These are phyloP conservation scores for Salpingus planirostris DNA, from an alignment of 2,888 invertebrate genomes.

Conservation along the genomic window DNA sequence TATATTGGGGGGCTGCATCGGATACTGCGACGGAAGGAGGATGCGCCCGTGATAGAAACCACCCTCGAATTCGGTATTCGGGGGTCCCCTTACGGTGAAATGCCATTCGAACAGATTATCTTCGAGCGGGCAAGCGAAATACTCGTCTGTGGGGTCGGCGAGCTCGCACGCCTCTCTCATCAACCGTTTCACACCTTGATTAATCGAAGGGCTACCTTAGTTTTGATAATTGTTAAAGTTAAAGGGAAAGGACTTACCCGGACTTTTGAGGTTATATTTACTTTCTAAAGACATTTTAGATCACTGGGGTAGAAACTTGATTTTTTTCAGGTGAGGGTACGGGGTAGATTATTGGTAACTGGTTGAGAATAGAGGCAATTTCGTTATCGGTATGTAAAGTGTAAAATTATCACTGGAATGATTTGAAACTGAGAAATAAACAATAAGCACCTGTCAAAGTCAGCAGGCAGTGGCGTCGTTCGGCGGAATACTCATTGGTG, in stretches of 20 bases:
- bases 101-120: slow-evolving; percentile 98
- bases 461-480: no score
- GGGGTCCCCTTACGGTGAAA: slow-evolving; percentile 87
- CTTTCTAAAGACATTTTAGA: slow-evolving; percentile 46
- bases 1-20: slow-evolving; percentile 95
- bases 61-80: slow-evolving; percentile 79
- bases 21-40: slow-evolving; percentile 85
- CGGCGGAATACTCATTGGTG: no score
- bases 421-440: no score
- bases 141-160: slow-evolving; percentile 79
- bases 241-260: slow-evolving; percentile 45
- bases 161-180: slow-evolving; percentile 88
- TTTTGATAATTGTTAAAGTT: neutral
- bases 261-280: slow-evolving; percentile 53
- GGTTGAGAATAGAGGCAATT: no score
- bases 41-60: slow-evolving; percentile 92
- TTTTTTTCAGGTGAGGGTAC: no score
- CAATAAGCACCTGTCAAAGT: no score
- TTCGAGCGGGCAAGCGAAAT: slow-evolving; percentile 80
- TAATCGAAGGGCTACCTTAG: neutral
- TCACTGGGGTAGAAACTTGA: no score
- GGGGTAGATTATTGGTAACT: no score
- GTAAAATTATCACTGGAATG: no score
- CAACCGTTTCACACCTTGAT: slow-evolving; percentile 77
- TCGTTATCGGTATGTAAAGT: no score